Conservation (phyloP, 1,140 invertebrate genomes). For the Drosophila subpulchrella region DNA sequence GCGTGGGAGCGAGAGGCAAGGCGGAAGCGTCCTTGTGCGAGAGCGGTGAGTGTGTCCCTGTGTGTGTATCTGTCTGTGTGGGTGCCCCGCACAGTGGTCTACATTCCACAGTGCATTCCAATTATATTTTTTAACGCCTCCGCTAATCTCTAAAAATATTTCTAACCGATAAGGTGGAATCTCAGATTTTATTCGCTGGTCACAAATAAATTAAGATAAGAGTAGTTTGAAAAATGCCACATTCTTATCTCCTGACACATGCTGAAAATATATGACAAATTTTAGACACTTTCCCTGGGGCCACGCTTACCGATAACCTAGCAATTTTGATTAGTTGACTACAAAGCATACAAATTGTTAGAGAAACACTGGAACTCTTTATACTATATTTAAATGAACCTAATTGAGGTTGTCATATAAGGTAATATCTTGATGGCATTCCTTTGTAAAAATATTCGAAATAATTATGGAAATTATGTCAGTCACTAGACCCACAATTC, state of each 20-base stretch:
- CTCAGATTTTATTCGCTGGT: background rate
- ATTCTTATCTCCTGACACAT: slow-evolving; percentile 17
- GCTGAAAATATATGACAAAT: slow-evolving; percentile 1
- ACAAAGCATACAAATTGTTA: background rate
- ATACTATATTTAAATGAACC: too few species aligned
- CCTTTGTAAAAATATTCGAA: background rate
- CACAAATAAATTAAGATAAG: slow-evolving; percentile 24
- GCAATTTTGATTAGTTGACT: slow-evolving; percentile 7
- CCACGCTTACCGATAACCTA: background rate
- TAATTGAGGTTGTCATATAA: too few species aligned
- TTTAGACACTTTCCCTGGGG: background rate
- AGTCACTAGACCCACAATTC: background rate
- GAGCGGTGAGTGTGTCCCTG: slow-evolving; percentile 49
- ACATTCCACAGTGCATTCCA: background rate
- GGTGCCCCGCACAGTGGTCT: slow-evolving; percentile 12
- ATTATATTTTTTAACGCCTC: background rate
- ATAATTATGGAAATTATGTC: background rate
- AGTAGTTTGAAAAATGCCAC: background rate
- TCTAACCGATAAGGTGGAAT: slow-evolving; percentile 7
- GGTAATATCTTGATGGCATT: too few species aligned
- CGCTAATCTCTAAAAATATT: slow-evolving; percentile 19
- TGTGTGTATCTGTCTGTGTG: slow-evolving; percentile 12
- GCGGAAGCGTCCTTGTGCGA: slow-evolving; percentile 73
- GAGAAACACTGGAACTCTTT: background rate
- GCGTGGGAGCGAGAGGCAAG: slow-evolving; percentile 41